phyloP scores from a whole-genome alignment of 2,888 invertebrate genomes.

The Philonicus albiceps region DNA sequence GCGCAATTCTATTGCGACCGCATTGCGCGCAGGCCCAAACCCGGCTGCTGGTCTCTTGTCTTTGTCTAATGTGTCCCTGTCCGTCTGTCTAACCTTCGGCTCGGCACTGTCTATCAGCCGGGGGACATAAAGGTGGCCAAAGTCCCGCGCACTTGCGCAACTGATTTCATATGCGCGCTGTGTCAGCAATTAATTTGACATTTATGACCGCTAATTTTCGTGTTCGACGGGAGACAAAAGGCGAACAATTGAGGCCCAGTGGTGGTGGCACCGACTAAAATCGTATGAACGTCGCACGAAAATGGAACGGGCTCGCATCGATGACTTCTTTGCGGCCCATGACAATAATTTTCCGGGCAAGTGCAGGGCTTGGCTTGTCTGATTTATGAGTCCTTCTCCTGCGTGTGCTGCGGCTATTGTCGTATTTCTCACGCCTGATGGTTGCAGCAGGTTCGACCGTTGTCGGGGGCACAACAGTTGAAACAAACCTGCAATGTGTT shows the following conservation, averaged over 20 bases:
- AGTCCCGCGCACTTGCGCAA: slow-evolving; percentile 26
- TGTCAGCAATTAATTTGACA: slow-evolving; percentile 40
- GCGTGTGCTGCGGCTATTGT: neutral
- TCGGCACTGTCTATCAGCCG: neutral
- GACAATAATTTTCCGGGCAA: neutral
- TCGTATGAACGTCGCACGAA: neutral
- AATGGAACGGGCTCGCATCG: neutral
- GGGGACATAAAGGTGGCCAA: neutral
- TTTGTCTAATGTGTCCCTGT: neutral
- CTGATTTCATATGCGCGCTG: slow-evolving; percentile 10
- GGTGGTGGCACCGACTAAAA: neutral
- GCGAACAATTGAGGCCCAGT: neutral
- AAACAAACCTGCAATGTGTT: neutral
- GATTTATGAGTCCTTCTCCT: neutral
- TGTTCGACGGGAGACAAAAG: slow-evolving; percentile 4
- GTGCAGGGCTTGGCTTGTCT: neutral
- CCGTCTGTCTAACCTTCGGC: neutral
- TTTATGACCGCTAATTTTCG: slow-evolving; percentile 39
- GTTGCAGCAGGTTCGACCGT: neutral
- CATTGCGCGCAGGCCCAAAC: neutral
- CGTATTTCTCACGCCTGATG: neutral
- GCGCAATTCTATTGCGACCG: neutral
- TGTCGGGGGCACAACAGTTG: neutral
- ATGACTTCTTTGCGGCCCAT: neutral
- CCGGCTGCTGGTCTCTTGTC: neutral